A percentile compares a stretch with the other conserved stretches of the same genome.
phyloP scores from a whole-genome alignment of 2,888 invertebrate genomes.

The Lucinisca nassula region DNA sequence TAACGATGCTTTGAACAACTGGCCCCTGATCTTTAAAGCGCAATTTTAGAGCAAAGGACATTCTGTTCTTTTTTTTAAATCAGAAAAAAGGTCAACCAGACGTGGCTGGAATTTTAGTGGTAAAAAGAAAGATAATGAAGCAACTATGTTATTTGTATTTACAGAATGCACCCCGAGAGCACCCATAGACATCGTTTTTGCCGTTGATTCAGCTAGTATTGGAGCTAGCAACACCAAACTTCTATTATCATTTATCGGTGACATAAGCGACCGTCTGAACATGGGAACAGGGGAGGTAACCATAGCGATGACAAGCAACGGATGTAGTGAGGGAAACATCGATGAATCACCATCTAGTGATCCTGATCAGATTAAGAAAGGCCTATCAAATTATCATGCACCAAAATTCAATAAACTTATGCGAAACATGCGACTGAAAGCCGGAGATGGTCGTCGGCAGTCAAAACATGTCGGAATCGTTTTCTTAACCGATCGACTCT shows the following conservation, averaged over 20 bases:
- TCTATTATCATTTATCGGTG: constrained; percentile 61
- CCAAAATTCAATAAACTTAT: constrained; percentile 53
- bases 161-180: constrained; percentile 62
- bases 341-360: constrained; percentile 30
- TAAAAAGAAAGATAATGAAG: no score
- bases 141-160: no score
- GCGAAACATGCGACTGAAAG: constrained; percentile 63
- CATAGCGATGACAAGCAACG: constrained; percentile 54
- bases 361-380: constrained; percentile 35
- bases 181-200: constrained; percentile 61
- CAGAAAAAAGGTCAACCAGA: no score
- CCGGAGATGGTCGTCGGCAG: constrained; percentile 38
- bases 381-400: constrained; percentile 19
- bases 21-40: no score
- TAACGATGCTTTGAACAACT: no score
- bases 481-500: constrained; percentile 57
- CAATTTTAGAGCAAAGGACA: no score
- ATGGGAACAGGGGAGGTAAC: constrained; percentile 36
- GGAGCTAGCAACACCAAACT: constrained; percentile 60
- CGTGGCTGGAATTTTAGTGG: no score
- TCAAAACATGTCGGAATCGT: constrained; percentile 58
- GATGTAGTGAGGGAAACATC: constrained; percentile 44
- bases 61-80: no score
- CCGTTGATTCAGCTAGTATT: constrained; percentile 64
- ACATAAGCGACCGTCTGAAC: constrained; percentile 62